Percentiles rank a stretch among this genome's conserved stretches.
Evolutionary conservation across 35 echinoderm and acorn worm species (phyloP).

Genomic region (Lytechinus pictus): DNA sequence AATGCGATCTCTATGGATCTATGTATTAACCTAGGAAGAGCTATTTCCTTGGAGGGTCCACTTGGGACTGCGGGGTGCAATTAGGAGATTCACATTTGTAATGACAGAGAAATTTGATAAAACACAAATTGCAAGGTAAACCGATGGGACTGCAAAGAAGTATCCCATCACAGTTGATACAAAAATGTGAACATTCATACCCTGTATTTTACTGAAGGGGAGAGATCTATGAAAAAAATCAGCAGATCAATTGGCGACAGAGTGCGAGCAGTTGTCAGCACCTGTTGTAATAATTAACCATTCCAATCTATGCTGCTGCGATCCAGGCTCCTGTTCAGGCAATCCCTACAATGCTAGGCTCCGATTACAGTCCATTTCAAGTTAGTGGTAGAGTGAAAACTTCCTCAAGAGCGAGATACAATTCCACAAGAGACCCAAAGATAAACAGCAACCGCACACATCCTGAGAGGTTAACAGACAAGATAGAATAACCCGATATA

Average conservation of each 20-base stretch:
- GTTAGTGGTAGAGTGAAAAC: not conserved
- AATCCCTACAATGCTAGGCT: not conserved
- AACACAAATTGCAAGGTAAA: not conserved
- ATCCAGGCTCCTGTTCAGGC: not conserved
- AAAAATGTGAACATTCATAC: not conserved
- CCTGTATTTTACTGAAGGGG: not conserved
- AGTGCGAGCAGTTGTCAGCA: not conserved
- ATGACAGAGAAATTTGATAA: not conserved
- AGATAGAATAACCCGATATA: not conserved
- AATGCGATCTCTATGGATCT: not conserved
- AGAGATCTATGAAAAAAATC: not conserved
- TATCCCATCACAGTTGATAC: not conserved
- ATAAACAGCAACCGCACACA: not conserved
- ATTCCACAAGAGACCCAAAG: not conserved
- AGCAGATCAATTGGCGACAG: not conserved
- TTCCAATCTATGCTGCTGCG: not conserved
- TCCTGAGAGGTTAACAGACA: conserved; percentile 9
- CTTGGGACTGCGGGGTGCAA: not conserved
- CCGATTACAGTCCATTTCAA: not conserved
- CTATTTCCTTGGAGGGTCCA: not conserved
- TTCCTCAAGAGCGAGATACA: not conserved
- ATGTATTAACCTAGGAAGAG: not conserved
- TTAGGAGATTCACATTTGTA: not conserved
- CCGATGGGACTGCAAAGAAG: not conserved
- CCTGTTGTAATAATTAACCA: not conserved